Evolutionary conservation across 2,797 vertebrate species (phyloP).

Genomic region (Cyprinodon diabolis): DNA sequence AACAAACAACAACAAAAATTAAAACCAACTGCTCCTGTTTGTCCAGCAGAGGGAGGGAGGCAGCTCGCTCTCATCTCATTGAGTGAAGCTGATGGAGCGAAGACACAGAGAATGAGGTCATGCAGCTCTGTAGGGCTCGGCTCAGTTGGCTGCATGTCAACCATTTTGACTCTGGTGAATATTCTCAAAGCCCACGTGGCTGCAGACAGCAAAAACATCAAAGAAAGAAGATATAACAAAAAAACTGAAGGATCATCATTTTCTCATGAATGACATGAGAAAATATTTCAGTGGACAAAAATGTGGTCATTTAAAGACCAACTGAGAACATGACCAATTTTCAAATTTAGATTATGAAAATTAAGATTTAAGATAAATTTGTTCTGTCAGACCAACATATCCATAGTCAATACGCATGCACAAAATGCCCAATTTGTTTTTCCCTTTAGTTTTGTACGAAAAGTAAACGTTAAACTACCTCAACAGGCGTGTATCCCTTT

Average conservation of each 20-base stretch:
- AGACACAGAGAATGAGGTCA: constrained; percentile 65
- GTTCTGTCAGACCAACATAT: too few relatives aligned
- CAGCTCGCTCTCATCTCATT: constrained; percentile 4
- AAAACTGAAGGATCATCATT: neutral
- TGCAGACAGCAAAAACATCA: constrained; percentile 18
- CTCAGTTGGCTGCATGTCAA: constrained; percentile 52
- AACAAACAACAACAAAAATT: neutral
- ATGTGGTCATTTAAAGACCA: neutral
- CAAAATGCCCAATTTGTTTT: too few relatives aligned
- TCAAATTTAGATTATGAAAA: too few relatives aligned
- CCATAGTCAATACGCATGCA: too few relatives aligned
- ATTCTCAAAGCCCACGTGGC: constrained; percentile 35
- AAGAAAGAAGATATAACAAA: neutral
- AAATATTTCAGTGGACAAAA: neutral
- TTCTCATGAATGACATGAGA: neutral
- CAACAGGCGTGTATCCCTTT: too few relatives aligned
- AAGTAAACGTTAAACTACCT: too few relatives aligned
- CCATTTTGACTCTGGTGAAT: constrained; percentile 50
- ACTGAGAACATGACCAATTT: too few relatives aligned
- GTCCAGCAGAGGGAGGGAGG: constrained; percentile 57
- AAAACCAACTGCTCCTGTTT: neutral
- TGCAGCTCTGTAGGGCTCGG: constrained; percentile 68
- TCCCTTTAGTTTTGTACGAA: too few relatives aligned
- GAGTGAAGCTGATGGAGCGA: constrained; percentile 58
- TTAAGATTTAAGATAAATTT: too few relatives aligned